Evolutionary conservation across 1,140 invertebrate genomes (phyloP).

Genomic region (Halictus rubicundus): DNA sequence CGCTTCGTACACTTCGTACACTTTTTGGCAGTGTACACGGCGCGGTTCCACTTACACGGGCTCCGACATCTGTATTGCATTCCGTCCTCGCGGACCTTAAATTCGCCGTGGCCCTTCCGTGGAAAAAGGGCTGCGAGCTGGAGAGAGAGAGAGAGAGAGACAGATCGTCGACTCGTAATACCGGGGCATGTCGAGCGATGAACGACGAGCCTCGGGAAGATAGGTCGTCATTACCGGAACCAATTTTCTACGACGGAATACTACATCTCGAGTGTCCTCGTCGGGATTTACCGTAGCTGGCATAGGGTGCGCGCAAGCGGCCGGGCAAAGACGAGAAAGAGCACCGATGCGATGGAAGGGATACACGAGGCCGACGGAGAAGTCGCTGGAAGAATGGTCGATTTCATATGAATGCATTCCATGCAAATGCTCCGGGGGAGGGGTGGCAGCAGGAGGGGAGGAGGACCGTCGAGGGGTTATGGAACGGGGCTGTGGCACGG

Average conservation of each 20-base stretch:
- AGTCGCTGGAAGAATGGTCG: constrained; percentile 64
- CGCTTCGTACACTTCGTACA: no score
- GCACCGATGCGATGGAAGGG: constrained; percentile 8
- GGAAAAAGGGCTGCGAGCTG: neutral
- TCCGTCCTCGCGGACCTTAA: constrained; percentile 1
- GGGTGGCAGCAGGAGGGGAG: neutral
- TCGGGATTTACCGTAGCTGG: constrained; percentile 50
- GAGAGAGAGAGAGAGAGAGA: no score
- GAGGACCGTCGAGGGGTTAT: constrained; percentile 3
- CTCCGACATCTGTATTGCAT: neutral
- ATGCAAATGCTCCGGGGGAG: constrained; percentile 59
- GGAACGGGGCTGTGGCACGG: neutral
- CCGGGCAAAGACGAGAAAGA: constrained; percentile 1
- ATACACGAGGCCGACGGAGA: constrained; percentile 31
- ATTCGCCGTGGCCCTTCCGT: neutral
- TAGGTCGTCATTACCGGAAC: constrained; percentile 59
- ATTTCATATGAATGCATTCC: constrained; percentile 69
- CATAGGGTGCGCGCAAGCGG: neutral
- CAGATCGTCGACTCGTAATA: constrained; percentile 12
- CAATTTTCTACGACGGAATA: constrained; percentile 57
- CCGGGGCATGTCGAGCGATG: constrained; percentile 1
- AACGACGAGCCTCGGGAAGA: constrained; percentile 17
- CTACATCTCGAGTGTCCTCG: constrained; percentile 58
- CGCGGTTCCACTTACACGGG: neutral
- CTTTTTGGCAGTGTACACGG: no score